These are phyloP conservation scores for Sturnira hondurensis DNA, from an alignment of 2,113 vertebrate genomes.

Conservation along the genomic window DNA sequence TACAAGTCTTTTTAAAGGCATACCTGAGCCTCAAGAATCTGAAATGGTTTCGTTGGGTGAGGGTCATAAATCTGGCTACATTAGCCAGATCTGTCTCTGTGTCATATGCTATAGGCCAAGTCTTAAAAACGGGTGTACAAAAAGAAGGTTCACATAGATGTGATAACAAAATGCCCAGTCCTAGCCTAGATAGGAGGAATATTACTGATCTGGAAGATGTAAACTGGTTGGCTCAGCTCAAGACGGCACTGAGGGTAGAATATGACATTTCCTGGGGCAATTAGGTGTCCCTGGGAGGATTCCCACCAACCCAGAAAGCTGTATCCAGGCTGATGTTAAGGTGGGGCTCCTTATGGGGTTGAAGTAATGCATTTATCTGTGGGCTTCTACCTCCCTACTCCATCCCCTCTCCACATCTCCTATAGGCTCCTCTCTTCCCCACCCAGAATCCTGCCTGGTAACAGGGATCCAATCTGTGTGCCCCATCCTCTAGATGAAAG, in stretches of 20 bases:
- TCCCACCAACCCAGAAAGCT: background rate
- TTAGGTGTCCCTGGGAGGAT: background rate
- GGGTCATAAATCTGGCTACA: slow-evolving; percentile 17
- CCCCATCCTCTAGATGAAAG: slow-evolving; percentile 42
- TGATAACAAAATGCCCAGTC: background rate
- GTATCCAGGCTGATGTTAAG: background rate
- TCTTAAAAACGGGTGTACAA: background rate
- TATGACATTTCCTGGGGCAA: background rate
- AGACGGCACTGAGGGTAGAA: background rate
- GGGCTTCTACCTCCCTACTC: background rate
- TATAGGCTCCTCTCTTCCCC: background rate
- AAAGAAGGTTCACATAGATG: background rate
- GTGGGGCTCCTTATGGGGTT: background rate
- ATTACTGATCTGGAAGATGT: background rate
- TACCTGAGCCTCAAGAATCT: background rate
- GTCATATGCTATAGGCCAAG: background rate
- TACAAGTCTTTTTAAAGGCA: background rate
- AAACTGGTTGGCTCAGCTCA: background rate
- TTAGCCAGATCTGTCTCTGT: background rate
- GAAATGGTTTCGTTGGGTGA: background rate
- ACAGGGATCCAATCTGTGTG: slow-evolving; percentile 30
- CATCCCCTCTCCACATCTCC: background rate
- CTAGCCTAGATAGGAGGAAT: background rate
- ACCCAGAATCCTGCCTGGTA: slow-evolving; percentile 43
- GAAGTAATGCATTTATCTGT: background rate